Conservation (phyloP, 2,888 invertebrate species). For the Enchytraeus crypticus region DNA sequence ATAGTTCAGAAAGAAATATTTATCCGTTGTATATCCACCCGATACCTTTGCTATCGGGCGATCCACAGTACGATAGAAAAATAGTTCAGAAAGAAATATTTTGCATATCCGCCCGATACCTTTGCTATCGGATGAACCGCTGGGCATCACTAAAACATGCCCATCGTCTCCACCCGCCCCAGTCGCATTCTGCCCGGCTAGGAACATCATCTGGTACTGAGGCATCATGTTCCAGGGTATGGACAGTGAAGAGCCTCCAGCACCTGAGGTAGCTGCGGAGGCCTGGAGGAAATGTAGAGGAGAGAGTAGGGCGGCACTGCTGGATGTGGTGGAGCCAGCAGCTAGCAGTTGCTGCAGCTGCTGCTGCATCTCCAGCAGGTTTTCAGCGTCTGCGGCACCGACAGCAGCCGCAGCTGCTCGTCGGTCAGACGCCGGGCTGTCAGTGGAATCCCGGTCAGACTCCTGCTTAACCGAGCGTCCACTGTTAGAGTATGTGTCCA, state of each 20-base stretch:
- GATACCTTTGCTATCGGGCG: no score
- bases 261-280: constrained; percentile 7
- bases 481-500: not conserved
- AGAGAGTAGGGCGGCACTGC: constrained; percentile 2
- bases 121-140: not conserved
- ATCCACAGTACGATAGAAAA: no score
- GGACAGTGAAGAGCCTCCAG: not conserved
- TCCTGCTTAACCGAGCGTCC: not conserved
- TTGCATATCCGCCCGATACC: no score
- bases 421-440: not conserved
- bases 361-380: constrained; percentile 10
- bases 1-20: no score
- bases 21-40: no score
- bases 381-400: constrained; percentile 1
- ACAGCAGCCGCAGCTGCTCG: not conserved
- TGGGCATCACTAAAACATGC: constrained; percentile 9
- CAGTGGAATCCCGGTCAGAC: not conserved
- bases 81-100: no score
- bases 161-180: constrained; percentile 11
- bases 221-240: constrained; percentile 10
- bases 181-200: constrained; percentile 3
- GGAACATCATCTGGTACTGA: constrained; percentile 13
- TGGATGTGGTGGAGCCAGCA: not conserved
- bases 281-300: constrained; percentile 13
- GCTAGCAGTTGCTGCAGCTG: constrained; percentile 13